Base-by-base conservation (phyloP, 1,140 invertebrate genomes). In the Caenorhabditis remanei region DNA sequence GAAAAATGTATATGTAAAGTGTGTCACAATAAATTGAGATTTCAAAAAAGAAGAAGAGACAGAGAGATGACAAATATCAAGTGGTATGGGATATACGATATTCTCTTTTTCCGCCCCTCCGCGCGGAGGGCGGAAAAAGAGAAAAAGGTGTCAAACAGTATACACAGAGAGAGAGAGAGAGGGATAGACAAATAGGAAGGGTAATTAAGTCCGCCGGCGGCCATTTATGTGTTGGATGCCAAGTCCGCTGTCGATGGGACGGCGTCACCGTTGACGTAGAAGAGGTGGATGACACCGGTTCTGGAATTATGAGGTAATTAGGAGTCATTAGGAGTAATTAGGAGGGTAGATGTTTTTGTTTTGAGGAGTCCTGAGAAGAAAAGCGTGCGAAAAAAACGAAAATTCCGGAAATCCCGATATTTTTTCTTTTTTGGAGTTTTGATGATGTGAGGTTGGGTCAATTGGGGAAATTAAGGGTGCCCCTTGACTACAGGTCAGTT, bases 251-350 rank as follows among this genome's bases (percentile, higher is more conserved):
- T 71, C 13, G 71, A 79, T 50, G 71, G 46, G 7, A 79, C 46
- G 2, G 24, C 4, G n/a, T 13, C 24, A 48, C 61, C 61, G 67
- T 85, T 67, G 65, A 85, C 67, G 53, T 46, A 85, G 21, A 85
- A 61, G 1, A 50, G 43, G 46, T 85, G 85, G 6, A 41, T 24
- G 9, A 79, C 46, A 11, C 71, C 71, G 71, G 71, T 50, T 43
- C 71, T 79, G 71, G 8, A 79, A 79, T 32, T 32, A 32, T 32
- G n/a, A 32, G 32, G 2, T 32, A 32, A 32, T 32, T 32, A 32
- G 0, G 32, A 32, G 32, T 32, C 0, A 32, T 32, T 32, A 32
- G 32, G n/a, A n/a, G 32, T 32, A 32, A 32, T 32, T n/a, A n/a
- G n/a, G n/a, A n/a, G n/a, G n/a, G n/a, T n/a, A n/a, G n/a, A n/a